phyloP scores from a whole-genome alignment of 2,888 invertebrate genomes.

The Eupithecia exiguata region DNA sequence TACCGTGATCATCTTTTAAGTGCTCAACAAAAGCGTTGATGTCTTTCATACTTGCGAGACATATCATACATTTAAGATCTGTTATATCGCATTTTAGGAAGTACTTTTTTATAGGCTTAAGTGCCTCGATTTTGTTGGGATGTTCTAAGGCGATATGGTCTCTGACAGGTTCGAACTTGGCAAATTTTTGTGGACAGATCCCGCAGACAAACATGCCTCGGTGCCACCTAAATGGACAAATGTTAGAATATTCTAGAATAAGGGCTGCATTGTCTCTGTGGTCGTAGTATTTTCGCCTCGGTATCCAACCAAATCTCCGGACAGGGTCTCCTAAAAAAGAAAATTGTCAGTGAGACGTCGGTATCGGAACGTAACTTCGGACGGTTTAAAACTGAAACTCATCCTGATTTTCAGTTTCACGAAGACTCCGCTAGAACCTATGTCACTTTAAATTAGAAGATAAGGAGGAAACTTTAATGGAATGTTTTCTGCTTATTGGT shows the following conservation, averaged over 20 bases:
- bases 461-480: not conserved
- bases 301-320: constrained; percentile 66
- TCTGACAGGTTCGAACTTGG: constrained; percentile 64
- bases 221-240: constrained; percentile 73
- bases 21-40: constrained; percentile 65
- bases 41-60: constrained; percentile 52
- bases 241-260: constrained; percentile 72
- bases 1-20: constrained; percentile 60
- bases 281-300: constrained; percentile 69
- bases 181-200: constrained; percentile 65
- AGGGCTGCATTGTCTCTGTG: constrained; percentile 75
- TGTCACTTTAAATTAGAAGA: not conserved
- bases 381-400: not conserved
- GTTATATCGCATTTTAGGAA: constrained; percentile 69
- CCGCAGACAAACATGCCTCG: constrained; percentile 70
- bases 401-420: not conserved
- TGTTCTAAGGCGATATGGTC: constrained; percentile 59
- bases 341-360: constrained; percentile 59
- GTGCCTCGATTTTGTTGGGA: constrained; percentile 56
- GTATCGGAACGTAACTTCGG: not conserved
- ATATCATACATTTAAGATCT: constrained; percentile 66
- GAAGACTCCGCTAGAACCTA: not conserved
- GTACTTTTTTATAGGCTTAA: constrained; percentile 18
- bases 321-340: constrained; percentile 71
- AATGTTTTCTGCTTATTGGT: not conserved